phyloP scores from a whole-genome alignment of 2,797 vertebrate species.

The Urocyon cinereoargenteus region DNA sequence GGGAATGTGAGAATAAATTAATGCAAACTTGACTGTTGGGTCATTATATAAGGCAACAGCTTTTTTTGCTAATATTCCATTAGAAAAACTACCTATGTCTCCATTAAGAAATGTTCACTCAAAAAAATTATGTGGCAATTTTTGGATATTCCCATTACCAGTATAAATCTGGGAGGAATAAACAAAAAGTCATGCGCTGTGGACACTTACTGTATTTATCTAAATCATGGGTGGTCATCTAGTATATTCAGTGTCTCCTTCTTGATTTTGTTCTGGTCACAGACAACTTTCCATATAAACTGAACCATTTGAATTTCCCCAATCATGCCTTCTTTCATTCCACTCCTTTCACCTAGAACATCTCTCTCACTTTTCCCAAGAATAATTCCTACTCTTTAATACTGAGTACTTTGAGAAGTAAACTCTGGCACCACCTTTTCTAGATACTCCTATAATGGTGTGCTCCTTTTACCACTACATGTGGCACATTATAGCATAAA shows the following conservation, averaged over 20 bases:
- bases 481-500: background rate
- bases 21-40: background rate
- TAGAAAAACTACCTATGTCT: conserved; percentile 9
- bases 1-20: conserved; percentile 41
- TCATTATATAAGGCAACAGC: background rate
- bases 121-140: background rate
- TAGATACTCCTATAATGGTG: background rate
- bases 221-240: background rate
- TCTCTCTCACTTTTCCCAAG: background rate
- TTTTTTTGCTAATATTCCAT: background rate
- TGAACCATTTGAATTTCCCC: background rate
- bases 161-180: background rate
- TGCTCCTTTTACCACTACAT: background rate
- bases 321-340: background rate
- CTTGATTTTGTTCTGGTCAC: background rate
- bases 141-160: conserved; percentile 35
- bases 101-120: conserved; percentile 47
- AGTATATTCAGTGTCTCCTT: background rate
- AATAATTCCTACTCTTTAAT: background rate
- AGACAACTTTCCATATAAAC: background rate
- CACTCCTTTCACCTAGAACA: background rate
- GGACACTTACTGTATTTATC: background rate
- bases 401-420: background rate
- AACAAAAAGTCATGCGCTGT: background rate
- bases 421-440: background rate